Evolutionary conservation across 2,888 invertebrate genomes (phyloP).

Genomic region (Digitonthophagus gazella): DNA sequence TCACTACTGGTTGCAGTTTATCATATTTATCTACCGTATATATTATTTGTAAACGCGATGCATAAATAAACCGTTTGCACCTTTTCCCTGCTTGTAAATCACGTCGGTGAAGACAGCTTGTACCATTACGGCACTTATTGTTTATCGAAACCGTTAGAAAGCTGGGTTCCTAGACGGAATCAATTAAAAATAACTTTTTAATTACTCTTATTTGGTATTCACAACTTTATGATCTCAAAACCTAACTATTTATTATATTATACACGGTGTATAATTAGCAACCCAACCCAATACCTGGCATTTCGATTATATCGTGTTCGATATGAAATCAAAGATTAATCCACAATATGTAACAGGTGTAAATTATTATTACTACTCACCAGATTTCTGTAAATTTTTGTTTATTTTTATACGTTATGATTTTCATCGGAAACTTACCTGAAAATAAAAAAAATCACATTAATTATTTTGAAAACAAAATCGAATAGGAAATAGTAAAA

Average conservation of each 20-base stretch:
- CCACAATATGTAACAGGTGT: background rate
- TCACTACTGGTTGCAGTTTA: slow-evolving; percentile 14
- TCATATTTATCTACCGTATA: slow-evolving; percentile 9
- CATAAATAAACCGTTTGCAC: background rate
- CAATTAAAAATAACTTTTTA: no score
- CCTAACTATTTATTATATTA: background rate
- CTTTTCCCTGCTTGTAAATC: background rate
- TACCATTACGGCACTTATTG: background rate
- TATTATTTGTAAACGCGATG: background rate
- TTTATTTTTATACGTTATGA: no score
- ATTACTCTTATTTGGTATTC: no score
- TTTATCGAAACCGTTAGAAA: background rate
- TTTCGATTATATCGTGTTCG: no score
- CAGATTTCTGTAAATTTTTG: no score
- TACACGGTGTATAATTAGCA: background rate
- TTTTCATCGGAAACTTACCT: background rate
- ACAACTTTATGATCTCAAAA: no score
- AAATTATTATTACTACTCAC: background rate
- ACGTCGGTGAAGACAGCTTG: background rate
- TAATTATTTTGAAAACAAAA: background rate
- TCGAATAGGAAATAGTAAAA: no score
- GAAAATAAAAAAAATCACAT: background rate
- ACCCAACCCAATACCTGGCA: background rate
- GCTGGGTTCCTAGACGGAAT: background rate
- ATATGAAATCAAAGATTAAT: background rate